phyloP scores from a whole-genome alignment of 2,797 vertebrate genomes.

The Graptemys geographica region DNA sequence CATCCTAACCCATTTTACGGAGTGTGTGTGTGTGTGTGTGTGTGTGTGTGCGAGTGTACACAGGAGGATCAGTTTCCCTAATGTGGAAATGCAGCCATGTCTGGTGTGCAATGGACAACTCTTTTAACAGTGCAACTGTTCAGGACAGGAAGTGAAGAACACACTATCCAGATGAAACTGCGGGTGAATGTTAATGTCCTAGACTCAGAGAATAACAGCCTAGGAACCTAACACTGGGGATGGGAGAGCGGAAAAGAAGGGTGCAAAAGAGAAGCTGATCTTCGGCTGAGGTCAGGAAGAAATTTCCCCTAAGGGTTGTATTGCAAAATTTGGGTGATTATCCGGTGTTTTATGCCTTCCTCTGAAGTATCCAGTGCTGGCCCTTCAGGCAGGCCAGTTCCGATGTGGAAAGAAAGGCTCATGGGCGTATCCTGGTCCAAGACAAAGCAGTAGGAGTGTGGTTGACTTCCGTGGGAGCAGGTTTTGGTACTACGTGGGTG shows the following conservation, averaged over 20 bases:
- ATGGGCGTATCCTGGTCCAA: neutral
- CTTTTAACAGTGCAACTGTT: neutral
- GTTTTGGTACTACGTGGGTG: neutral
- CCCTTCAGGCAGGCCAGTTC: neutral
- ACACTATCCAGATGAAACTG: neutral
- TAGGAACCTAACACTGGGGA: neutral
- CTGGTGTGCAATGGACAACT: neutral
- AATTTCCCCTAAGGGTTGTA: neutral
- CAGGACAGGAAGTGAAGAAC: neutral
- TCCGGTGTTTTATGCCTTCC: rapidly evolving
- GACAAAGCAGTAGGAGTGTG: neutral
- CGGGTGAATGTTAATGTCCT: neutral
- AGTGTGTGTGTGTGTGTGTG: too few species aligned
- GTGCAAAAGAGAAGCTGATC: conserved; percentile 1
- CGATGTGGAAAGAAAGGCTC: neutral
- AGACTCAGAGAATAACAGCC: neutral
- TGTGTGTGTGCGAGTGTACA: too few species aligned
- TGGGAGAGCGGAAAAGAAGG: neutral
- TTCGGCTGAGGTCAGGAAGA: neutral
- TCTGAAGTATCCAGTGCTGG: neutral
- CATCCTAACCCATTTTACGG: conserved; percentile 20
- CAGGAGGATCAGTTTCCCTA: neutral
- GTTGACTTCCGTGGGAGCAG: neutral
- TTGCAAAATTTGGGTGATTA: neutral
- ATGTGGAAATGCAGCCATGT: neutral